Evolutionary conservation across 1,140 invertebrate genomes (phyloP), one percentile per base, ranked within the genome.

Genomic region (Drosophila ironensis): DNA sequence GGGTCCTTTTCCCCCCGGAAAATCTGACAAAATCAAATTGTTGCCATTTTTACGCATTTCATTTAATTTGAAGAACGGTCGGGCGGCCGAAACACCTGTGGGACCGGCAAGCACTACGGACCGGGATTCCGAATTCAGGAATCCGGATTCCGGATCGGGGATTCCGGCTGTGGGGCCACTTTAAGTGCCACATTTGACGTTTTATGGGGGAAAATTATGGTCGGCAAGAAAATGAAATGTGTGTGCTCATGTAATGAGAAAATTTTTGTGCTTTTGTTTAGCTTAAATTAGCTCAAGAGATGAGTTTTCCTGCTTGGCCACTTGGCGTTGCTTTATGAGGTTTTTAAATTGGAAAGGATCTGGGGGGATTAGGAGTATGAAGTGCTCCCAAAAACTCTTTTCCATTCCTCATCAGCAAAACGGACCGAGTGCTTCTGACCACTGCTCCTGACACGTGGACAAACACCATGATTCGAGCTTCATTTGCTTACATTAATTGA

Each of bases 41-140:
- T 86, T 86, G 80, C 80, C 81, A 87, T 86, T 86, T 86, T 86
- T 86, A 86, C 81, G 80, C 81, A 86, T 86, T 86, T 87, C 80
- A 86, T 86, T 86, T 86, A 86, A 86, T 86, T 86, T 86, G 71
- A 87, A 86, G 81, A 69, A 72, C 74, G 53, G 35, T 59, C 53
- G 42, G 72, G 51, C 35, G 35, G 28, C 46, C 16, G 64, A 77
- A 60, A 81, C 77, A 84, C 78, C 78, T 84, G 78, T 84, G 78
- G 80, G 78, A 84, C 59, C 53, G 45, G 22, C 22, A 14, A 37
- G 33, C 12, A 33, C 33, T 14, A 7, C 40, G 11, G 25, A 8
- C 22, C 41, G 28, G 22, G 52, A 17, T 35, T 12, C 7, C 9
- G 41, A 25, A 25, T 16, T n/a, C 14, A 38, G 38, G 35, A 27